Percentiles rank a stretch among this genome's conserved stretches.
Evolutionary conservation across 2,797 vertebrate genomes (phyloP).

Genomic region (Pitangus sulphuratus): DNA sequence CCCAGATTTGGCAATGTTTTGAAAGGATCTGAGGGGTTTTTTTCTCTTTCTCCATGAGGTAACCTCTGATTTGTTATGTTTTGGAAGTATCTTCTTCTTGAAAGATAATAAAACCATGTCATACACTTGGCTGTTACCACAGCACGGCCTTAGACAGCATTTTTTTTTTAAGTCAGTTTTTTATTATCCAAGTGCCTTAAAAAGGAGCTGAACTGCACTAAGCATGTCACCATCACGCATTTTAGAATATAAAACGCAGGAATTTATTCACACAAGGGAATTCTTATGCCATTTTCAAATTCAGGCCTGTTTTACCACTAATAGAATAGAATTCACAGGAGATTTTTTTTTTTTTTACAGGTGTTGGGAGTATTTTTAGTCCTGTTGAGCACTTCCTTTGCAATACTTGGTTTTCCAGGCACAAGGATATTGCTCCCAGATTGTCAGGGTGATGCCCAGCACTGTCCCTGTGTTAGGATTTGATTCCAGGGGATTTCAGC

Average conservation of each 20-base stretch:
- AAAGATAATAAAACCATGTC: background rate
- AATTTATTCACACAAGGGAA: background rate
- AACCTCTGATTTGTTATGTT: slow-evolving; percentile 10
- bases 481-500: background rate
- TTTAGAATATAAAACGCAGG: background rate
- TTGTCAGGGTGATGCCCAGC: background rate
- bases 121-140: background rate
- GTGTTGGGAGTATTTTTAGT: background rate
- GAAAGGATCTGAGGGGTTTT: background rate
- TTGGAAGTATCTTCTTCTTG: slow-evolving; percentile 4
- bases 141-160: background rate
- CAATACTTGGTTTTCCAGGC: background rate
- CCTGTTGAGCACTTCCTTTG: background rate
- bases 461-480: background rate
- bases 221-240: background rate
- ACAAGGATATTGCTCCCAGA: background rate
- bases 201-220: background rate
- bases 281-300: background rate
- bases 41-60: background rate
- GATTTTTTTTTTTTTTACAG: background rate
- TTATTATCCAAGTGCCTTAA: background rate
- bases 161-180: background rate
- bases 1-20: background rate
- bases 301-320: background rate
- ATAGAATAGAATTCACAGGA: background rate